Evolutionary conservation across 2,113 vertebrate species (phyloP).

Genomic region (Menura novaehollandiae): DNA sequence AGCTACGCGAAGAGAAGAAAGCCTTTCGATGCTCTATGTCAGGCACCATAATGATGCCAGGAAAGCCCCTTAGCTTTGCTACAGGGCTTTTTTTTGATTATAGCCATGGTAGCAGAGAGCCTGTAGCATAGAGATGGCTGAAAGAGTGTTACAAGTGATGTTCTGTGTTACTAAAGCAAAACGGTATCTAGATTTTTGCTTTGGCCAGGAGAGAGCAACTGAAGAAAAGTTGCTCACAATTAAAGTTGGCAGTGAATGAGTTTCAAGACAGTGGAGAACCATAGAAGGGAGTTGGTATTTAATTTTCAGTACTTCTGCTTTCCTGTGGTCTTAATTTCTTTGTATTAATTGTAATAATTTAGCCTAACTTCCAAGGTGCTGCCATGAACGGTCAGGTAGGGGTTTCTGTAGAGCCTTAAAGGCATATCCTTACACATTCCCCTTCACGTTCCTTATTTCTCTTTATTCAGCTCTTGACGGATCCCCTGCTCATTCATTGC

Average conservation of each 20-base stretch:
- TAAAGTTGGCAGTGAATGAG: neutral
- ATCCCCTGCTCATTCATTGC: neutral
- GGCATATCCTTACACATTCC: neutral
- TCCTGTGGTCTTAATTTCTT: neutral
- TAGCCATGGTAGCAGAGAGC: neutral
- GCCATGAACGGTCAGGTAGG: neutral
- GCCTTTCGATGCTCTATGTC: neutral
- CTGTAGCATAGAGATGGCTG: accelerated
- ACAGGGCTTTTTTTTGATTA: neutral
- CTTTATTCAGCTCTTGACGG: neutral
- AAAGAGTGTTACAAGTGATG: neutral
- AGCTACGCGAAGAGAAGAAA: neutral
- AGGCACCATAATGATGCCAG: neutral
- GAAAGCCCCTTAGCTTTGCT: neutral
- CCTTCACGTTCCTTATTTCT: neutral
- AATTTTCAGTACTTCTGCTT: neutral
- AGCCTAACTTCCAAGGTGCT: neutral
- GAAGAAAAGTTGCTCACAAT: neutral
- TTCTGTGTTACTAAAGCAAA: neutral
- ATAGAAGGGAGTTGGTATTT: neutral
- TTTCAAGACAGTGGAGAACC: neutral
- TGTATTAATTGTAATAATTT: neutral
- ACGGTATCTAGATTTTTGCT: neutral
- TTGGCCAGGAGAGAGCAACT: neutral
- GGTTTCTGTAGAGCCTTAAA: neutral